Evolutionary conservation across 2,113 vertebrate genomes (phyloP), one percentile per base, ranked within the genome.

Genomic region (Asarcornis scutulata): DNA sequence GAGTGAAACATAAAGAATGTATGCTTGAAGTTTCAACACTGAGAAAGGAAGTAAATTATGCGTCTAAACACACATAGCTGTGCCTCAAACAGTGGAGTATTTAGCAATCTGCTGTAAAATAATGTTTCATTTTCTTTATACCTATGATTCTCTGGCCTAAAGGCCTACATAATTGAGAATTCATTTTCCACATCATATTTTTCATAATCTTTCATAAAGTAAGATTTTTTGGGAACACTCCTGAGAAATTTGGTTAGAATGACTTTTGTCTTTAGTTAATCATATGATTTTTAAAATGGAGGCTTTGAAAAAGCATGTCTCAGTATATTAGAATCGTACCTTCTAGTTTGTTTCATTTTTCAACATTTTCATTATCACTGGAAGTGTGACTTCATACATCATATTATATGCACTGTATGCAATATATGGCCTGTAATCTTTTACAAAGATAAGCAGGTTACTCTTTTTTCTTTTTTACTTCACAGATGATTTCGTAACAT

Each of bases 1-100:
- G 32, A 58, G 67, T 71, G 68, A 96, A 88, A 76, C 63, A 40
- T 84, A 71, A 86, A 82, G 75, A 73, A 76, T 86, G 68, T 93
- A 90, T 88, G 55, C 53, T 73, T 88, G 72, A 96, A 38, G 55
- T 92, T 84, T 79, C 86, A 91, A 95, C 88, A 66, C 2, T 18
- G 50, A 86, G 74, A 83, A 8, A 71, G 88, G 63, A 79, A 32
- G n/a, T 89, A 13, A 44, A 78, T 85, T 92, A 86, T 92, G 67
- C 40, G 42, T 87, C 23, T 76, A 2, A 50, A 44, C 22, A 12
- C 68, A 36, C 42, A 64, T 56, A 72, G n/a, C 59, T 87, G 55
- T 79, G 36, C 50, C 87, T 96, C 90, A 82, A 40, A 63, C 59
- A 63, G n/a, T 76, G 74, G 79, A 40, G 38, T 91, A 64, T 90